Evolutionary conservation across 2,113 vertebrate genomes (phyloP).

Genomic region (Symphodus melops): DNA sequence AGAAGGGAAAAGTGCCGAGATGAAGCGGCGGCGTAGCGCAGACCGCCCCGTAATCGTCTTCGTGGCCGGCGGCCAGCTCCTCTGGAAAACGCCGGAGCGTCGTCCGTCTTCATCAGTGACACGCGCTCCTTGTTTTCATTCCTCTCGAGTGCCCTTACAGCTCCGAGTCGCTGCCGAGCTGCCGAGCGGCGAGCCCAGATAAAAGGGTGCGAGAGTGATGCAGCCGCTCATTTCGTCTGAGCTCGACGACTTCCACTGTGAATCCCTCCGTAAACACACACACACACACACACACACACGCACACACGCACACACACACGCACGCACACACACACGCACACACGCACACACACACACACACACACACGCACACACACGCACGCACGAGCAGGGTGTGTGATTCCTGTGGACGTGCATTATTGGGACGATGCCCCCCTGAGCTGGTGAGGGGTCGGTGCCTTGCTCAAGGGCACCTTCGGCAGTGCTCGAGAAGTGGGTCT

Average conservation of each 20-base stretch:
- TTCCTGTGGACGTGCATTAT: no score
- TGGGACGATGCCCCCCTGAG: no score
- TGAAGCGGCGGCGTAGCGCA: background rate
- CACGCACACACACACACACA: no score
- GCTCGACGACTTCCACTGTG: slow-evolving; percentile 1
- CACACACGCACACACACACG: no score
- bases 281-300: no score
- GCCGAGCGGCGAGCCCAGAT: no score
- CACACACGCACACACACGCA: no score
- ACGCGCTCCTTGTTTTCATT: slow-evolving; percentile 32
- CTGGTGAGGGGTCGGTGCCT: no score
- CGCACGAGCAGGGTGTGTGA: no score
- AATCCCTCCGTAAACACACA: background rate
- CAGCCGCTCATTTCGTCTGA: slow-evolving; percentile 29
- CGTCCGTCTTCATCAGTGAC: slow-evolving; percentile 55
- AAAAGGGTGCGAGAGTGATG: slow-evolving; percentile 19
- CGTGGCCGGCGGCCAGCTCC: slow-evolving; percentile 46
- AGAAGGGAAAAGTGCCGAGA: slow-evolving; percentile 1
- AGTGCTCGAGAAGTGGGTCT: no score
- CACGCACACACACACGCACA: no score
- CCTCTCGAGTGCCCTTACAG: slow-evolving; percentile 47
- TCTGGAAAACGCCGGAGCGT: slow-evolving; percentile 36
- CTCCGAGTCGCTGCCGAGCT: slow-evolving; percentile 29
- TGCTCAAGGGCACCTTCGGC: no score
- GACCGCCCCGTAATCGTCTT: slow-evolving; percentile 21